Evolutionary conservation across 1,140 invertebrate species (phyloP), one percentile per base, ranked within the genome.

Genomic region (Ylistrum balloti): DNA sequence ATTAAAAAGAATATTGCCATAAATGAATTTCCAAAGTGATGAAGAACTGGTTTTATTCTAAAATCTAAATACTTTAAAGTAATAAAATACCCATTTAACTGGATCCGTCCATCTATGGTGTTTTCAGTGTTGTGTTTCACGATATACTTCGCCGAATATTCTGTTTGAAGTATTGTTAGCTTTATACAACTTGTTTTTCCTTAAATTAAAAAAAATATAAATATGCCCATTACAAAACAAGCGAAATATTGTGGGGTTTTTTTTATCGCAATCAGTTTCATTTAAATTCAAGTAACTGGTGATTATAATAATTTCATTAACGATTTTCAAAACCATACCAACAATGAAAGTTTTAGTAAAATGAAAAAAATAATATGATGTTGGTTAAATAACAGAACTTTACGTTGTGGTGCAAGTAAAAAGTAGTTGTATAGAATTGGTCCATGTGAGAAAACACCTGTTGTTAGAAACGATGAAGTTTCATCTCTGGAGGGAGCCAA

Each of bases 51-150:
- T 74, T 74, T 28, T n/a, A 74, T 28, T 1, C 5, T 28, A 0
- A 11, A 74, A 28, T 28, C 28, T 28, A 28, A 74, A 74, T 74
- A 74, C 56, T 74, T 74, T 28, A 28, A 28, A 74, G 56, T 9
- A 74, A 74, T 74, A 74, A 74, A 74, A 74, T 74, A 28, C 56
- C n/a, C 56, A 74, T 74, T 74, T 74, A 74, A 28, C 2, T 74
- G 56, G 5, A 1, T 74, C 56, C 22, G 56, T 74, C 28, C n/a
- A 74, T 7, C 5, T 74, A 74, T 28, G 28, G n/a, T 9, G 5
- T n/a, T n/a, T 74, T 74, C 28, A 74, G 56, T 74, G 22, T 74
- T 17, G 11, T n/a, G 11, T 74, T 3, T 17, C 56, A n/a, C 9
- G 2, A 74, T 74, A 28, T 28, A n/a, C n/a, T 7, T 7, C 9